phyloP scores from a whole-genome alignment of 2,888 invertebrate genomes.

The Chymomyza caudatula region DNA sequence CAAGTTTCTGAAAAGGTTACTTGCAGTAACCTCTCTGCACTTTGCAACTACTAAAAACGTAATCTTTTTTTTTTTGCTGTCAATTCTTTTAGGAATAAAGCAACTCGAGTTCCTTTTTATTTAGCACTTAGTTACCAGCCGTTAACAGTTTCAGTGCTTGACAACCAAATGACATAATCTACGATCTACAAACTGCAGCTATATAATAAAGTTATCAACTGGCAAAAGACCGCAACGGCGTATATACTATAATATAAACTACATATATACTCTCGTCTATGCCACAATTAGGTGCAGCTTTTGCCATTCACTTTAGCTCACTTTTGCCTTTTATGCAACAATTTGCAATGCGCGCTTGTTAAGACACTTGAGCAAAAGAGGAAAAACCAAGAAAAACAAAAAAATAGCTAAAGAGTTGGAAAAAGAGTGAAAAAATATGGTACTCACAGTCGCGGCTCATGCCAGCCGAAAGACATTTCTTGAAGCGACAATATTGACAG shows the following conservation, averaged over 20 bases:
- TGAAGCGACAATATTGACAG: conserved; percentile 97
- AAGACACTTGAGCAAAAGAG: not conserved
- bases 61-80: no score
- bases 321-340: conserved; percentile 30
- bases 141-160: not conserved
- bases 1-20: not conserved
- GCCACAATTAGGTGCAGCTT: conserved; percentile 14
- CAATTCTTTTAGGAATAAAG: not conserved
- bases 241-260: not conserved
- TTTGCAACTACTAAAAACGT: no score
- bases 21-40: not conserved
- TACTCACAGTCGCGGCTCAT: conserved; percentile 98
- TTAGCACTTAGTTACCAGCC: no score
- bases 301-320: conserved; percentile 40
- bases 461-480: conserved; percentile 96
- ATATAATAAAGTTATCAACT: conserved; percentile 59
- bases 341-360: conserved; percentile 14
- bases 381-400: not conserved
- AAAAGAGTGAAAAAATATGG: not conserved
- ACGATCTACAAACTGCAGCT: conserved; percentile 39
- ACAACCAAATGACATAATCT: conserved; percentile 52
- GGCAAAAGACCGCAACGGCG: conserved; percentile 7
- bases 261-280: not conserved
- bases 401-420: not conserved
- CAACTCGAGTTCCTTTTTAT: not conserved